These are phyloP conservation scores for Bicyclus anynana DNA, from an alignment of 1,140 invertebrate species.

Conservation along the genomic window DNA sequence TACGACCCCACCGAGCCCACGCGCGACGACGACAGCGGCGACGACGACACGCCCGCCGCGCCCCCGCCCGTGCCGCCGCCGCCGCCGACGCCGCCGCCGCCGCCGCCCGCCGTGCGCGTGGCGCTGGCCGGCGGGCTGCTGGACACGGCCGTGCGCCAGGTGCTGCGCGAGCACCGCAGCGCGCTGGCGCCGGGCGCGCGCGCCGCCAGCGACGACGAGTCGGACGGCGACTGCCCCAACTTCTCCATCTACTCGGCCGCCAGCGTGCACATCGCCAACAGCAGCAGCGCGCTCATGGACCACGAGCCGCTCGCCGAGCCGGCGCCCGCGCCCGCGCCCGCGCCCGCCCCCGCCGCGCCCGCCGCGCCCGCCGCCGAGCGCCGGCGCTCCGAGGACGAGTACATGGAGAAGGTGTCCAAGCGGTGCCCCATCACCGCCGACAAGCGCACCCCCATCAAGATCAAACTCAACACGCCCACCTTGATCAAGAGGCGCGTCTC, in stretches of 20 bases:
- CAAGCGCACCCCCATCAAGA: slow-evolving; percentile 68
- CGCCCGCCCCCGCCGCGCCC: slow-evolving; percentile 22
- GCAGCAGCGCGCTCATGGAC: slow-evolving; percentile 39
- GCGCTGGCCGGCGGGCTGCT: slow-evolving; percentile 46
- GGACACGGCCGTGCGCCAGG: slow-evolving; percentile 60
- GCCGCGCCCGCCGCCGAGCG: not conserved
- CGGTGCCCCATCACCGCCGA: slow-evolving; percentile 64
- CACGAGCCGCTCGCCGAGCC: slow-evolving; percentile 38
- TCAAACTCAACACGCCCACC: slow-evolving; percentile 62
- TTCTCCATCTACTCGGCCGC: slow-evolving; percentile 89
- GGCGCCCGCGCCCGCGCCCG: slow-evolving; percentile 25
- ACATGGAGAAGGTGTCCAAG: slow-evolving; percentile 63
- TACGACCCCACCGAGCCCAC: slow-evolving; percentile 84
- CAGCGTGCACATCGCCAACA: slow-evolving; percentile 85
- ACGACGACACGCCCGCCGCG: slow-evolving; percentile 33
- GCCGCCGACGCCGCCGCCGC: slow-evolving; percentile 13
- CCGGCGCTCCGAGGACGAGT: slow-evolving; percentile 52
- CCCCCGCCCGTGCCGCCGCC: slow-evolving; percentile 11
- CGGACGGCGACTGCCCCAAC: slow-evolving; percentile 87
- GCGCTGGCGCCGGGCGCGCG: slow-evolving; percentile 34
- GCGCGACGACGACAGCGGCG: slow-evolving; percentile 67
- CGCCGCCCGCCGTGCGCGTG: slow-evolving; percentile 24
- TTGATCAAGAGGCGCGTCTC: slow-evolving; percentile 55
- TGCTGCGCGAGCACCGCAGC: slow-evolving; percentile 56
- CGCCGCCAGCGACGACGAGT: slow-evolving; percentile 73